Evolutionary conservation across 2,113 vertebrate species (phyloP).

Genomic region (Scophthalmus maximus): DNA sequence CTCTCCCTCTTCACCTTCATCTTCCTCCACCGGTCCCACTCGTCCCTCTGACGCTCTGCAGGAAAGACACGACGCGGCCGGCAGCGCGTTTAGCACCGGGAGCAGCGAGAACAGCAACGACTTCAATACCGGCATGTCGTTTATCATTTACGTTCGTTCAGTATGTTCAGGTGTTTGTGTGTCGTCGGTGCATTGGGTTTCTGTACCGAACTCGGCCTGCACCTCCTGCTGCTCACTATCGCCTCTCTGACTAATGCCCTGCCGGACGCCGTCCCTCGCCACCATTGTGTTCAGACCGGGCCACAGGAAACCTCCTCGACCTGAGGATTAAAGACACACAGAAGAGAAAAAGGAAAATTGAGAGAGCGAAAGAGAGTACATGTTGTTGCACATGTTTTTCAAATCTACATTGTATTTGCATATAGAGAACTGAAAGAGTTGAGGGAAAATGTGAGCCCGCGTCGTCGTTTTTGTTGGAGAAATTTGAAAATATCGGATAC

Average conservation of each 20-base stretch:
- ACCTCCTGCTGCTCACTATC: conserved; percentile 85
- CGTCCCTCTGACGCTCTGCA: conserved; percentile 84
- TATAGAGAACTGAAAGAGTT: no score
- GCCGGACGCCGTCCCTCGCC: conserved; percentile 78
- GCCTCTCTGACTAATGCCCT: conserved; percentile 80
- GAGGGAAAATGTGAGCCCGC: no score
- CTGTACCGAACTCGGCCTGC: conserved; percentile 77
- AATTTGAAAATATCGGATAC: no score
- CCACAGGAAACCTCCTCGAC: conserved; percentile 91
- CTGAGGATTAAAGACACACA: conserved; percentile 69
- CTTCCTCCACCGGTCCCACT: conserved; percentile 88
- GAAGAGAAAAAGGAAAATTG: neutral
- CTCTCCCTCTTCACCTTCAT: conserved; percentile 88
- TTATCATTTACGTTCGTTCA: no score
- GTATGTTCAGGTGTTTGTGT: no score
- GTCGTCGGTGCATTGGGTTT: neutral
- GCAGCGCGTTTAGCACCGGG: neutral
- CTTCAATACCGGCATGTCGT: no score
- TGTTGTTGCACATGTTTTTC: no score
- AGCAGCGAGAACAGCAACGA: no score
- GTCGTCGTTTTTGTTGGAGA: no score
- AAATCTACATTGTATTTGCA: no score
- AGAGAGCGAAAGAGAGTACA: no score
- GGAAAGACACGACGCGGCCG: conserved; percentile 19
- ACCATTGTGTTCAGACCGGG: conserved; percentile 91